These are phyloP conservation scores for Drosophila cracens DNA, from an alignment of 2,888 invertebrate genomes.

Conservation along the genomic window DNA sequence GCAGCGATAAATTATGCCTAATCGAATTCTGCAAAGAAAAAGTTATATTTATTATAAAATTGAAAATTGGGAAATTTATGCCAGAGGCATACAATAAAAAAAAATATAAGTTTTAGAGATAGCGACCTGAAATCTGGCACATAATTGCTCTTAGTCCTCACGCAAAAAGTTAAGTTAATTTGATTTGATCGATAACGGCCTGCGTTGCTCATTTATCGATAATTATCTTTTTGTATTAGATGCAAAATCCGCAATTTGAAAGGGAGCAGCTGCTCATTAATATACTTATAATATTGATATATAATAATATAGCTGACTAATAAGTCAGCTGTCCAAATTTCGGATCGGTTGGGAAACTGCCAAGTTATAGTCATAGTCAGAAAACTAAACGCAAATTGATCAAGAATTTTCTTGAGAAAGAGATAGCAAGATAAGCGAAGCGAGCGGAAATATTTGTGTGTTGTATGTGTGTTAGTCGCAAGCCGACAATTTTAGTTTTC, in stretches of 20 bases:
- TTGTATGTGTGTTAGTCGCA: background rate
- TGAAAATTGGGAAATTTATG: background rate
- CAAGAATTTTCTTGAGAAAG: background rate
- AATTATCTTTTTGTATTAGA: background rate
- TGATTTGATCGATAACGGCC: background rate
- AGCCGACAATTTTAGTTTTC: background rate
- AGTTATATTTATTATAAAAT: background rate
- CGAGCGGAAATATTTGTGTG: background rate
- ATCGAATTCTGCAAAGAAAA: constrained; percentile 82
- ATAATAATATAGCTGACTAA: no score
- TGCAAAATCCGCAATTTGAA: background rate
- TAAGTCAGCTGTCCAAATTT: background rate
- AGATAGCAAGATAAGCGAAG: background rate
- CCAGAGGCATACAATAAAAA: no score
- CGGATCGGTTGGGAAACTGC: background rate
- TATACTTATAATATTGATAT: background rate
- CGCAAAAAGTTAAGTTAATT: background rate
- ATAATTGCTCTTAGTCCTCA: background rate
- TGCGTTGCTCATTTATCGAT: no score
- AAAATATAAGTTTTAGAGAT: no score
- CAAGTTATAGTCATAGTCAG: background rate
- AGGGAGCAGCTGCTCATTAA: background rate
- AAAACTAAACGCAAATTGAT: background rate
- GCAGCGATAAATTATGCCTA: constrained; percentile 84
- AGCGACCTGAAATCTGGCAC: background rate